Conservation (phyloP, 2,888 invertebrate genomes). For the Drosophila formosana region DNA sequence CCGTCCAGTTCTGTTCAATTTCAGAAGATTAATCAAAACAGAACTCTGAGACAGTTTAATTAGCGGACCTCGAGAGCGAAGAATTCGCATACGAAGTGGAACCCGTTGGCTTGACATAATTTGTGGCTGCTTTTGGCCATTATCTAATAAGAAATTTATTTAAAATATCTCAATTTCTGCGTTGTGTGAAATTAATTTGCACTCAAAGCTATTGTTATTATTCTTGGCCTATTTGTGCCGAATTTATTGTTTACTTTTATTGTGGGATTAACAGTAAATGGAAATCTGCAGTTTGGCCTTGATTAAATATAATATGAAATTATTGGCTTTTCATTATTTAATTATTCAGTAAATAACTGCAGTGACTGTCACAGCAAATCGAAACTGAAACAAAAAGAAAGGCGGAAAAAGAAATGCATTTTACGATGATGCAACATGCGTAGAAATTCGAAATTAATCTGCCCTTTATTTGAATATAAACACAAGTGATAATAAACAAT, state of each 20-base stretch:
- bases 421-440: conserved; percentile 46
- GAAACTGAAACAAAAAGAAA: conserved; percentile 31
- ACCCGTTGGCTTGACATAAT: conserved; percentile 54
- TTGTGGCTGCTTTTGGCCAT: conserved; percentile 40
- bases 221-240: conserved; percentile 28
- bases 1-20: neutral
- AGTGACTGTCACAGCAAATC: conserved; percentile 31
- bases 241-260: conserved; percentile 34
- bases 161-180: conserved; percentile 22
- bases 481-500: conserved; percentile 29
- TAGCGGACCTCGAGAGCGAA: conserved; percentile 26
- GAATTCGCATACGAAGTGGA: conserved; percentile 51
- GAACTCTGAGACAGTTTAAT: conserved; percentile 52
- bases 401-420: conserved; percentile 38
- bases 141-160: conserved; percentile 45
- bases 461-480: conserved; percentile 38
- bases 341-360: conserved; percentile 19
- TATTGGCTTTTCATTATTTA: neutral
- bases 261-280: conserved; percentile 64
- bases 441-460: conserved; percentile 31
- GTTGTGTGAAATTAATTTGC: conserved; percentile 35
- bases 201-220: conserved; percentile 34
- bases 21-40: conserved; percentile 42
- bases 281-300: conserved; percentile 66
- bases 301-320: conserved; percentile 42